Evolutionary conservation across 2,113 vertebrate genomes (phyloP).

Genomic region (Bujurquina vittata): DNA sequence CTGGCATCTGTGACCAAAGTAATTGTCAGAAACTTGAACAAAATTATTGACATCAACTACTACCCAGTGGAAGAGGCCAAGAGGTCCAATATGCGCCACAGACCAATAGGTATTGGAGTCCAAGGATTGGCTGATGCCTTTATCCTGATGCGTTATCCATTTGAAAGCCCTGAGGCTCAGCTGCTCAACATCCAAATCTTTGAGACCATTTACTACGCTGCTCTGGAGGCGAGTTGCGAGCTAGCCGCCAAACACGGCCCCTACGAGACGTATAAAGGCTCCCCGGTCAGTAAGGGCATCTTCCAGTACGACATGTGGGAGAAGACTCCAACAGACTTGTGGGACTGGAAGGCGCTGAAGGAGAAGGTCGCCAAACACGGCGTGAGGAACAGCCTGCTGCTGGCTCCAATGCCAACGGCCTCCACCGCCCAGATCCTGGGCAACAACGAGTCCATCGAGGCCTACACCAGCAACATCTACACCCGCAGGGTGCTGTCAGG

Average conservation of each 20-base stretch:
- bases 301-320: constrained; percentile 99
- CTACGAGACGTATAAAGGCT: constrained; percentile 91
- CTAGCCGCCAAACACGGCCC: constrained; percentile 85
- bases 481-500: constrained; percentile 95
- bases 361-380: constrained; percentile 93
- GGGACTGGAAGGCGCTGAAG: constrained; percentile 91
- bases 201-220: constrained; percentile 95
- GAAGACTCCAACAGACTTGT: constrained; percentile 87
- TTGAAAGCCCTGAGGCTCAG: constrained; percentile 92
- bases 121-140: constrained; percentile 96
- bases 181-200: constrained; percentile 93
- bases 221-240: constrained; percentile 93
- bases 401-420: constrained; percentile 97
- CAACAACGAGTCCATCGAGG: constrained; percentile 97
- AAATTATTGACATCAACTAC: constrained; percentile 96
- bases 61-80: constrained; percentile 92
- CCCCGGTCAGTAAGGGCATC: constrained; percentile 92
- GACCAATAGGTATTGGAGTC: constrained; percentile 95
- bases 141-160: constrained; percentile 94
- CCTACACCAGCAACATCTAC: constrained; percentile 99
- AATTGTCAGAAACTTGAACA: constrained; percentile 94
- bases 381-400: constrained; percentile 92
- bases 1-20: constrained; percentile 91
- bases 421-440: constrained; percentile 98
- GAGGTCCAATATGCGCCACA: constrained; percentile 90